A percentile compares a stretch with the other conserved stretches of the same genome.
These are phyloP conservation scores for Acipenser oxyrinchus DNA, from an alignment of 2,797 vertebrate genomes.

Conservation along the genomic window DNA sequence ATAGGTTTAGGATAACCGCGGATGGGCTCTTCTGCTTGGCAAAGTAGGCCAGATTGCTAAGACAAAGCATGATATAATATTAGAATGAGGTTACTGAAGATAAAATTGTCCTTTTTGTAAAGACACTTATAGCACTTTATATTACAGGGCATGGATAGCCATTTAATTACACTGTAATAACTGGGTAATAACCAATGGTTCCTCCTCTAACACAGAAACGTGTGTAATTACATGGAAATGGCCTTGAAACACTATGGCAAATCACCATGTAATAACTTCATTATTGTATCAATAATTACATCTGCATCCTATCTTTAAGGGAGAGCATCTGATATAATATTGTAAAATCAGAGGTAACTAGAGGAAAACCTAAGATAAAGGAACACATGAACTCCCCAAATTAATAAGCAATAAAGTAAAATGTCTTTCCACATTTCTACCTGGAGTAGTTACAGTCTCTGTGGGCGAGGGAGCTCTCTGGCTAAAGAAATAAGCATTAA, in stretches of 20 bases:
- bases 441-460: neutral
- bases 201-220: no score
- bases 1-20: conserved; percentile 89
- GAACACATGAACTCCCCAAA: neutral
- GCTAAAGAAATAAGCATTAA: neutral
- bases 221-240: neutral
- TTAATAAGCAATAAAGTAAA: no score
- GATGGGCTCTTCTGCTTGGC: conserved; percentile 84
- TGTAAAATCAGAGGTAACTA: neutral
- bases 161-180: neutral
- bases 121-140: neutral
- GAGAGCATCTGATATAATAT: conserved; percentile 6
- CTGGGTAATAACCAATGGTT: no score
- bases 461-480: neutral
- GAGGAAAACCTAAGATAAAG: conserved; percentile 5
- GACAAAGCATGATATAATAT: conserved; percentile 11
- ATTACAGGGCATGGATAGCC: conserved; percentile 15
- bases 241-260: neutral
- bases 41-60: conserved; percentile 88
- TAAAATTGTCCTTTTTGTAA: neutral
- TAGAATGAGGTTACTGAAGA: conserved; percentile 7
- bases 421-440: neutral
- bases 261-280: neutral
- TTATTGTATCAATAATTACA: conserved; percentile 47
- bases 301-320: conserved; percentile 33